Base-by-base conservation (phyloP, 53 echinoderm and acorn worm species). In the Hippasteria phrygiana region DNA sequence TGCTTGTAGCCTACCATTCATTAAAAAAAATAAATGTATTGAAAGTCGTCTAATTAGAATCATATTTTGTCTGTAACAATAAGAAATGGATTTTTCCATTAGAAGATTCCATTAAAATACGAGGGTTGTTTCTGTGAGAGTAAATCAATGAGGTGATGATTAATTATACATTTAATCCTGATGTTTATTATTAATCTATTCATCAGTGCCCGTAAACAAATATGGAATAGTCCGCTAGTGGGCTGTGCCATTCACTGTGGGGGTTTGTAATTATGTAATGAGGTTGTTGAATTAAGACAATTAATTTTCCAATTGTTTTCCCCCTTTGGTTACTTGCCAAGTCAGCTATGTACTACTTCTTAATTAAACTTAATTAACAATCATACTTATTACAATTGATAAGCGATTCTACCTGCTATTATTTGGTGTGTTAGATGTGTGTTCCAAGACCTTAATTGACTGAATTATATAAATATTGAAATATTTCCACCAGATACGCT, bases 341-440 rank as follows among this genome's bases (percentile, higher is more conserved):
- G 71, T 85, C 70, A 85, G 85, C 71, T 85, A 85, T 31, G 81
- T 85, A 85, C 85, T 85, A 85, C 69, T 70, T 85, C 70, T 48
- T 83, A 66, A 83, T 64, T 81, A 32, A 81, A 37, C 40, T 43
- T n/a, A 85, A 85, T 48, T 31, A 82, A 82, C 42, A 82, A 82
- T 65, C 43, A 65, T 85, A 85, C 70, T 85, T 85, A 85, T 54
- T 85, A 85, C 85, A 85, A 71, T 36, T 71, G 70, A 85, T 22
- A 3, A 37, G 2, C 20, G 43, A n/a, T 54, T 50, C 35, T 16
- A 29, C 9, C 33, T 77, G 51, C 13, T 5, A 53, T 77, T 77
- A 53, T 2, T 34, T 77, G 51, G 5, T 24, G 54, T 16, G 0
- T n/a, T 1, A 18, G 3, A 51, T 51, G 14, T n/a, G n/a, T n/a